Conservation (phyloP, 2,797 vertebrate species). For the Phrynocephalus vlangalii region DNA sequence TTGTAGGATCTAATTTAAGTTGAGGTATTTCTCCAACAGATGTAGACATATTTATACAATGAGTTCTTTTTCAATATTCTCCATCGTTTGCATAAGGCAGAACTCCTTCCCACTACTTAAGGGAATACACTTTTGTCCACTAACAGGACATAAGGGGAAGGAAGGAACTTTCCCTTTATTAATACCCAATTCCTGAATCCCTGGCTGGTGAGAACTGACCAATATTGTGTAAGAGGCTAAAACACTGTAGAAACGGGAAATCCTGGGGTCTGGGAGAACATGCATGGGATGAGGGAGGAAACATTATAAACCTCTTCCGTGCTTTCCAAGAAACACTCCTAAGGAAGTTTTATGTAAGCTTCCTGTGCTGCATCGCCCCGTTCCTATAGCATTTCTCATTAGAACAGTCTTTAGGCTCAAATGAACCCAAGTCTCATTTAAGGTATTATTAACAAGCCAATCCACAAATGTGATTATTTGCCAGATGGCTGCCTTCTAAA, state of each 20-base stretch:
- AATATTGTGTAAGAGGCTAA: rapidly evolving
- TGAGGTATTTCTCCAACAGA: slow-evolving; percentile 13
- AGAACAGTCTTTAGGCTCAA: slow-evolving; percentile 13
- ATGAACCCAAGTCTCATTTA: slow-evolving; percentile 11
- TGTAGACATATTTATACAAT: slow-evolving; percentile 31
- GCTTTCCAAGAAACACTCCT: not conserved
- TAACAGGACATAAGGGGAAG: not conserved
- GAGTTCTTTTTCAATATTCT: slow-evolving; percentile 6
- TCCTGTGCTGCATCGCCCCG: not conserved
- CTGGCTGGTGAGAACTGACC: not conserved
- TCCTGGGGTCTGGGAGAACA: not conserved
- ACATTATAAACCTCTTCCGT: not conserved
- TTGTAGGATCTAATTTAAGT: slow-evolving; percentile 37
- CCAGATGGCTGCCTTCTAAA: slow-evolving; percentile 24
- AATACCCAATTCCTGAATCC: not conserved
- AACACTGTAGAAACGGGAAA: not conserved
- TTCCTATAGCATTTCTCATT: not conserved
- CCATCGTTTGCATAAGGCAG: slow-evolving; percentile 7
- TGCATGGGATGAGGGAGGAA: not conserved
- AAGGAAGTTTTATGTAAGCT: slow-evolving; percentile 1
- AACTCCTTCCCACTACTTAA: slow-evolving; percentile 20
- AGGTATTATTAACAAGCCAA: slow-evolving; percentile 28
- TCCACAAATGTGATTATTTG: slow-evolving; percentile 16
- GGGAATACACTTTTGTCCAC: not conserved
- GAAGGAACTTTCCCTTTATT: not conserved